A percentile compares a stretch with the other conserved stretches of the same genome.
Conservation (phyloP, 2,113 vertebrate species). For the Geothlypis trichas region DNA sequence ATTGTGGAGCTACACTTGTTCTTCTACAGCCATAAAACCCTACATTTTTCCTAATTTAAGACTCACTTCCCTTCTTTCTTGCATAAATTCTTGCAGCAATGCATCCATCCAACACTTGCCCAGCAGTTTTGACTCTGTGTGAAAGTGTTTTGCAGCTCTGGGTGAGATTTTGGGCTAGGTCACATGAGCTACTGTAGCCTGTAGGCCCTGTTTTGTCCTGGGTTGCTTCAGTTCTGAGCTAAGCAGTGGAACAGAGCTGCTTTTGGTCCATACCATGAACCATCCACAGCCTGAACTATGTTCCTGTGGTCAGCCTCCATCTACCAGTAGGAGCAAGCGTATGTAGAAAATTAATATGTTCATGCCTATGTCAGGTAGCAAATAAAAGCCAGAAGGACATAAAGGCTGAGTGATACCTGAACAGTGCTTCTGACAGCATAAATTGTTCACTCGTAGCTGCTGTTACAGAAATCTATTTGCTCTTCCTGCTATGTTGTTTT, state of each 20-base stretch:
- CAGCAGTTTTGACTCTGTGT: not conserved
- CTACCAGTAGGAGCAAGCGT: not conserved
- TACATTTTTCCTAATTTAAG: not conserved
- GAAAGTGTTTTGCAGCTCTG: not conserved
- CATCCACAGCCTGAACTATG: not conserved
- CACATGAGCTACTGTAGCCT: rapidly evolving
- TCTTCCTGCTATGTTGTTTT: not conserved
- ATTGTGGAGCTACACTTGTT: not conserved
- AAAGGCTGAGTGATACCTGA: not conserved
- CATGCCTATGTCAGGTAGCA: not conserved
- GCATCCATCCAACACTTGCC: not conserved
- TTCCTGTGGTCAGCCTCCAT: not conserved
- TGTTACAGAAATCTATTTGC: not conserved
- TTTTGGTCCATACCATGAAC: not conserved
- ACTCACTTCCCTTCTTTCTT: not conserved
- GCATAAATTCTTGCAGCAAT: not conserved
- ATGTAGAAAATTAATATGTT: not conserved
- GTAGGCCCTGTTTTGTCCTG: not conserved
- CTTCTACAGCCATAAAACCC: not conserved
- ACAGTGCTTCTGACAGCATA: not conserved
- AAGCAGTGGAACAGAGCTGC: not conserved
- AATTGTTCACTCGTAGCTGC: not conserved
- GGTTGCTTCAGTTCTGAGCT: not conserved
- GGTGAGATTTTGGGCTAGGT: not conserved
- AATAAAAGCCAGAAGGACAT: not conserved